These are phyloP conservation scores for Oreochromis grahami DNA, from an alignment of 2,797 vertebrate species.

Conservation along the genomic window DNA sequence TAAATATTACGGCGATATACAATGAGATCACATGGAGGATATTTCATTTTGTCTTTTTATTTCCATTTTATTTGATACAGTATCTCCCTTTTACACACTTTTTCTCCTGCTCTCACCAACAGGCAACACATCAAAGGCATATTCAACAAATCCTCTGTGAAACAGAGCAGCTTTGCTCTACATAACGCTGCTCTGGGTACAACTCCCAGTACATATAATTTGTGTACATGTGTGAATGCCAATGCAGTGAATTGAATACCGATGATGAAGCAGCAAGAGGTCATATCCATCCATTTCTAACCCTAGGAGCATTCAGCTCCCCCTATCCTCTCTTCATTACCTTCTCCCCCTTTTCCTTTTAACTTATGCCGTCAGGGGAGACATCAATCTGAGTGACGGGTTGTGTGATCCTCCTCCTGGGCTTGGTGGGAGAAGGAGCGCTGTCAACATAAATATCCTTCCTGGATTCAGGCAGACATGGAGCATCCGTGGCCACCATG, in stretches of 20 bases:
- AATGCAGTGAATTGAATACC: constrained; percentile 32
- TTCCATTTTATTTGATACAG: constrained; percentile 34
- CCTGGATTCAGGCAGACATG: constrained; percentile 18
- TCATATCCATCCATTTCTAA: constrained; percentile 24
- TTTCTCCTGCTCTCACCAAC: not conserved
- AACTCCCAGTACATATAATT: constrained; percentile 7
- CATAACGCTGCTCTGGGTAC: constrained; percentile 13
- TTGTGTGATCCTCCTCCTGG: constrained; percentile 63
- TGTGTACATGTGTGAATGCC: constrained; percentile 23
- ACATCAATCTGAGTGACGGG: constrained; percentile 66
- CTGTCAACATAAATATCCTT: constrained; percentile 71
- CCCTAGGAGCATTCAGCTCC: constrained; percentile 23
- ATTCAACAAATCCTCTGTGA: constrained; percentile 40
- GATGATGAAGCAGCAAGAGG: constrained; percentile 40
- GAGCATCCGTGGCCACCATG: constrained; percentile 47
- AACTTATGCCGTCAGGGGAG: constrained; percentile 57
- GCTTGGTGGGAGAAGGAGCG: constrained; percentile 55
- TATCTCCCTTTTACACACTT: not conserved
- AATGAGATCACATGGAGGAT: not conserved
- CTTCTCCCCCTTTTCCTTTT: constrained; percentile 52
- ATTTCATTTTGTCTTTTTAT: constrained; percentile 23
- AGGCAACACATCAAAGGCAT: constrained; percentile 48
- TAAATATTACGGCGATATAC: constrained; percentile 2
- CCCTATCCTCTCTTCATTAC: constrained; percentile 44
- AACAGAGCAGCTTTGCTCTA: constrained; percentile 32